Percentiles rank a stretch among this genome's conserved stretches.
phyloP scores from a whole-genome alignment of 1,140 invertebrate genomes.

The Aphelinus certus region DNA sequence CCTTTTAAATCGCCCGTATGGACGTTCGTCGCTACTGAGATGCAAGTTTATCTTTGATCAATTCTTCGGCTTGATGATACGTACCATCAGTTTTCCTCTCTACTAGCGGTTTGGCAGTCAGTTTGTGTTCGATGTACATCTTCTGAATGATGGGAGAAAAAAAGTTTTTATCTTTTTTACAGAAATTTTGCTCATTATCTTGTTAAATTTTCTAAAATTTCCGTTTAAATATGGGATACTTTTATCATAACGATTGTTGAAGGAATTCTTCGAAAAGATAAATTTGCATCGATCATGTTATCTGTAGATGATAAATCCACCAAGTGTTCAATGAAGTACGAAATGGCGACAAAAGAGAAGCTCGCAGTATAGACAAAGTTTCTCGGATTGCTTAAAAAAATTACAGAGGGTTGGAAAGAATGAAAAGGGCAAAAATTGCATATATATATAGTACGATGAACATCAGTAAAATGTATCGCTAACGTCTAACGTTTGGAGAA shows the following conservation, averaged over 20 bases:
- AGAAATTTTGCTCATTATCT: too few relatives aligned
- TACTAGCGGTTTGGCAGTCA: too few relatives aligned
- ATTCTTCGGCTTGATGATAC: constrained; percentile 18
- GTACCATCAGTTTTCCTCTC: neutral
- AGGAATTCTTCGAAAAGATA: constrained; percentile 5
- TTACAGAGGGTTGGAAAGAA: constrained; percentile 18
- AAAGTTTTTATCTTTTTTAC: too few relatives aligned
- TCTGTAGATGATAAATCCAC: constrained; percentile 54
- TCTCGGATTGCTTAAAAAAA: constrained; percentile 10
- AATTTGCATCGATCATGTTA: constrained; percentile 24
- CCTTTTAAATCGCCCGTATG: constrained; percentile 31
- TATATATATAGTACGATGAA: constrained; percentile 22
- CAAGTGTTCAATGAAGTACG: constrained; percentile 57
- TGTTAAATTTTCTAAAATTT: too few relatives aligned
- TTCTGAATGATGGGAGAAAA: too few relatives aligned
- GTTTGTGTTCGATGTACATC: too few relatives aligned
- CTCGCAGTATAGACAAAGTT: neutral
- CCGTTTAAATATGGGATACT: too few relatives aligned
- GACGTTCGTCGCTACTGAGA: constrained; percentile 30
- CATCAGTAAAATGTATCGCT: constrained; percentile 22
- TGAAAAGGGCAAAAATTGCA: neutral
- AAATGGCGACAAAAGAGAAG: constrained; percentile 30
- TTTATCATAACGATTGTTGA: neutral
- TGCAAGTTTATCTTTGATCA: constrained; percentile 34
- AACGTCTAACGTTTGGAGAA: constrained; percentile 32